These are phyloP conservation scores for Apodemus agrarius DNA, from an alignment of 2,797 vertebrate genomes.

Conservation along the genomic window DNA sequence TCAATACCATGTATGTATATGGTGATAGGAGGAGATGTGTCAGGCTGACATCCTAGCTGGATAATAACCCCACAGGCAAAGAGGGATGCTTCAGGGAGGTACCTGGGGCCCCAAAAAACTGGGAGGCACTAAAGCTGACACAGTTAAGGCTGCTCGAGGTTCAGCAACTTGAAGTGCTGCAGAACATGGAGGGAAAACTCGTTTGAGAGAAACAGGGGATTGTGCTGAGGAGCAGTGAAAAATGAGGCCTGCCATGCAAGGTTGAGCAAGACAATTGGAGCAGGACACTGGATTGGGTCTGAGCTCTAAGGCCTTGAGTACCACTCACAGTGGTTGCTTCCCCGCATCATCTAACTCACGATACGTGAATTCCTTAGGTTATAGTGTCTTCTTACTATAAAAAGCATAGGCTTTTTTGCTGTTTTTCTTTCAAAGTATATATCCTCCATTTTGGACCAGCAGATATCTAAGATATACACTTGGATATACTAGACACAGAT, in stretches of 20 bases:
- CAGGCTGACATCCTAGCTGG: neutral
- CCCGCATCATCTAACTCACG: neutral
- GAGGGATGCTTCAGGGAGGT: neutral
- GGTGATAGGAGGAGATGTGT: neutral
- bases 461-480: slow-evolving; percentile 15
- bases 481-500: slow-evolving; percentile 9
- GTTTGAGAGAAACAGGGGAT: neutral
- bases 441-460: neutral
- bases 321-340: neutral
- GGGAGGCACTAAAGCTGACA: neutral
- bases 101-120: neutral
- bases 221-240: neutral
- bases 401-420: neutral
- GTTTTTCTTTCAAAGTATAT: neutral
- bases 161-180: neutral
- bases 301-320: neutral
- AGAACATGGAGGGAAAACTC: neutral
- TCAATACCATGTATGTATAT: neutral
- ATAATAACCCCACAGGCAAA: neutral
- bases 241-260: neutral
- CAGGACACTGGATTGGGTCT: neutral
- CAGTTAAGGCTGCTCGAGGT: neutral
- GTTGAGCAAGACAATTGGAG: neutral
- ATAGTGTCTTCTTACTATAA: neutral
- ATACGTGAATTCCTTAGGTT: neutral